Conservation (phyloP, 1,140 invertebrate species). For the Pseudachorutes palmiensis region DNA sequence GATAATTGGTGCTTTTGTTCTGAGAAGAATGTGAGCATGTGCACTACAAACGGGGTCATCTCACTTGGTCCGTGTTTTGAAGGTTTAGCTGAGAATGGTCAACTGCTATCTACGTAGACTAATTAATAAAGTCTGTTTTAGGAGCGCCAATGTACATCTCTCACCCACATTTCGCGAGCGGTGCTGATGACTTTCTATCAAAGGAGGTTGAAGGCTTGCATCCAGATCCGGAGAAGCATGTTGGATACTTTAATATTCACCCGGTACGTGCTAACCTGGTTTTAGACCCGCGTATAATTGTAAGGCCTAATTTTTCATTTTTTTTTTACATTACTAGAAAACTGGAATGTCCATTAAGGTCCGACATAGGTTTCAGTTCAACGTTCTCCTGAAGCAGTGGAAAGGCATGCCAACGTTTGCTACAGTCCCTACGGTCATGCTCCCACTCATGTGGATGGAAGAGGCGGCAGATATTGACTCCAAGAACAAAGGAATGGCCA, state of each 20-base stretch:
- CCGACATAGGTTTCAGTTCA: constrained; percentile 6
- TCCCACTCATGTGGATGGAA: constrained; percentile 14
- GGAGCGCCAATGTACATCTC: constrained; percentile 10
- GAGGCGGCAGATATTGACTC: background rate
- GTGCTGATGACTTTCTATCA: background rate
- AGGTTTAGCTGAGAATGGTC: background rate
- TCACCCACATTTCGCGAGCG: constrained; percentile 12
- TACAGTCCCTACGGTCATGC: background rate
- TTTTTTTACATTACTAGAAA: background rate
- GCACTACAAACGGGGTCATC: background rate
- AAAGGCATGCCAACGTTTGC: constrained; percentile 6
- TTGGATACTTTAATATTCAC: background rate
- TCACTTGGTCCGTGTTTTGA: background rate
- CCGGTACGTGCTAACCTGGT: background rate
- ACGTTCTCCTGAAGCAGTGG: background rate
- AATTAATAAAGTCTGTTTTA: background rate
- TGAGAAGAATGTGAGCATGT: background rate
- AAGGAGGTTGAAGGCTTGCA: background rate
- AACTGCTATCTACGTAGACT: background rate
- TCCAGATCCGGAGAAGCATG: constrained; percentile 7
- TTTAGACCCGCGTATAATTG: background rate
- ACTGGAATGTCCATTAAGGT: background rate
- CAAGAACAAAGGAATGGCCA: background rate
- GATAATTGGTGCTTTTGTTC: constrained; percentile 16
- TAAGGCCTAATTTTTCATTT: background rate